A percentile compares a stretch with the other conserved stretches of the same genome.
These are phyloP conservation scores for Hetaerina titia DNA, from an alignment of 2,888 invertebrate species.

Conservation along the genomic window DNA sequence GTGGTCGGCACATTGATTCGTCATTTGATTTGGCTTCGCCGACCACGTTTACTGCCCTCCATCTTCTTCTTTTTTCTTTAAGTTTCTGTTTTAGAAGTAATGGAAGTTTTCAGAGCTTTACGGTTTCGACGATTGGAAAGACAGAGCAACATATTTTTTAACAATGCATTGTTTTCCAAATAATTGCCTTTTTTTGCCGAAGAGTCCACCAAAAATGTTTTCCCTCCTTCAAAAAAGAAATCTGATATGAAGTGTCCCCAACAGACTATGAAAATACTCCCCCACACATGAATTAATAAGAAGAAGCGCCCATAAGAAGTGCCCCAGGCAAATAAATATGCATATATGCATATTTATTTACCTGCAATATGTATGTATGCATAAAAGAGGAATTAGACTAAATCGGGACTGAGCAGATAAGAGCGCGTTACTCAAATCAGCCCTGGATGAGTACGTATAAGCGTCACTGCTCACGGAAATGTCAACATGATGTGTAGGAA, in stretches of 20 bases:
- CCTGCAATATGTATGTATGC: too few species aligned
- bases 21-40: constrained; percentile 44
- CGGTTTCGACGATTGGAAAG: constrained; percentile 36
- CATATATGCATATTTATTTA: not conserved
- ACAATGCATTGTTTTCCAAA: not conserved
- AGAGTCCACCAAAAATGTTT: not conserved
- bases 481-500: too few species aligned
- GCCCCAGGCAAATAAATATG: not conserved
- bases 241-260: not conserved
- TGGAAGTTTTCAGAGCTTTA: constrained; percentile 46
- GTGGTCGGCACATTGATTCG: not conserved
- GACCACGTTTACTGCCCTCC: not conserved
- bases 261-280: not conserved
- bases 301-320: not conserved
- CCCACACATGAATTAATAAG: not conserved
- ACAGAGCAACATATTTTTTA: constrained; percentile 33
- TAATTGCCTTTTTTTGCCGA: not conserved
- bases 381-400: not conserved
- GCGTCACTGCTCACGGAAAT: too few species aligned
- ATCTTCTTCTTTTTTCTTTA: constrained; percentile 13
- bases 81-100: constrained; percentile 35
- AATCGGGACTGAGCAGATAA: too few species aligned
- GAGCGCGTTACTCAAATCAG: too few species aligned
- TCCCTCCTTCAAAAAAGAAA: not conserved
- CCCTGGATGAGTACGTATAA: too few species aligned